Evolutionary conservation across 2,113 vertebrate species (phyloP).

Genomic region (Alexandromys fortis): DNA sequence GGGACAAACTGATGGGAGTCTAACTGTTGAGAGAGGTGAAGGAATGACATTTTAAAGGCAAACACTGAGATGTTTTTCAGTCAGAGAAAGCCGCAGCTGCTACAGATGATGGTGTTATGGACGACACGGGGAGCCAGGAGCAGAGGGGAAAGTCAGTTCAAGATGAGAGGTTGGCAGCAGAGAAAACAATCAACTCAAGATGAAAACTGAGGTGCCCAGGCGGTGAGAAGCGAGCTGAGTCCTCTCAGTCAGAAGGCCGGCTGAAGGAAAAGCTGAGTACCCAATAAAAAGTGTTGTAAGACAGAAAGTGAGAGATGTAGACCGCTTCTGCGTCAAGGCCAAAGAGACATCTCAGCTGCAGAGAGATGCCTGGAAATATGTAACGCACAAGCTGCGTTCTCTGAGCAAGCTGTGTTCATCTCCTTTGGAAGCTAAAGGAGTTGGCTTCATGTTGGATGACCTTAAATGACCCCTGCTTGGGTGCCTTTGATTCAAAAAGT

Average conservation of each 20-base stretch:
- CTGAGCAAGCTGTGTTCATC: background rate
- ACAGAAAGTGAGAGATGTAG: background rate
- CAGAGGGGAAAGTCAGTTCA: background rate
- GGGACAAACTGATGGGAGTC: conserved; percentile 58
- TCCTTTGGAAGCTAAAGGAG: conserved; percentile 12
- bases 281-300: background rate
- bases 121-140: background rate
- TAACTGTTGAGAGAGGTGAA: conserved; percentile 66
- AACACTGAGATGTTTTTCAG: conserved; percentile 77
- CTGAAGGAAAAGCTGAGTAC: background rate
- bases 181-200: background rate
- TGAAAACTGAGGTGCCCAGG: background rate
- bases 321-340: background rate
- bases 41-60: conserved; percentile 81
- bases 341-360: background rate
- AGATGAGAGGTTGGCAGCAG: background rate
- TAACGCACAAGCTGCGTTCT: background rate
- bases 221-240: background rate
- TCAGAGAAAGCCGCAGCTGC: conserved; percentile 65
- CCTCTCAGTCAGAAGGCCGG: background rate
- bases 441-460: conserved; percentile 42
- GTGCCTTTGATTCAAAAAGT: conserved; percentile 44
- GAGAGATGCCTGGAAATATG: background rate
- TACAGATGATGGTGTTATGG: conserved; percentile 42
- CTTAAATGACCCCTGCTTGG: conserved; percentile 51